These are phyloP conservation scores for Dexiosoma caninum DNA, from an alignment of 2,888 invertebrate species.

Conservation along the genomic window DNA sequence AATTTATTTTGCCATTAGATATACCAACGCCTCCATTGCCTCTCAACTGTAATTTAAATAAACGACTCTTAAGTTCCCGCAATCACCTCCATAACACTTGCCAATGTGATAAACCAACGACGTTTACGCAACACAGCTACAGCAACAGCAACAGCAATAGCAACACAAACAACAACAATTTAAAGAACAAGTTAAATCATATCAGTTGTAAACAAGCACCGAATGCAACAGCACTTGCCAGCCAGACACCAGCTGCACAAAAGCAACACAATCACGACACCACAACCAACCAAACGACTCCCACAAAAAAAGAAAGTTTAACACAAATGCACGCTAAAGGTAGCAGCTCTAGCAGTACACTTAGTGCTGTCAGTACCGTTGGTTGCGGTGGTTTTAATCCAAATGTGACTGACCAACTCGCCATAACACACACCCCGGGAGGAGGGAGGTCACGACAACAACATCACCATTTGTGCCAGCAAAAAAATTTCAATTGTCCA, in stretches of 20 bases:
- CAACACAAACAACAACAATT: neutral
- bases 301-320: slow-evolving; percentile 26
- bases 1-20: slow-evolving; percentile 49
- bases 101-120: slow-evolving; percentile 51
- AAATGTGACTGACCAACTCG: slow-evolving; percentile 39
- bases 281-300: neutral
- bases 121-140: slow-evolving; percentile 11
- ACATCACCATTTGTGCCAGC: slow-evolving; percentile 53
- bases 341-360: slow-evolving; percentile 30
- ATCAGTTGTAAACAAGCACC: neutral
- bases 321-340: slow-evolving; percentile 26
- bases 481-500: slow-evolving; percentile 52
- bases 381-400: slow-evolving; percentile 44
- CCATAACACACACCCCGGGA: slow-evolving; percentile 6
- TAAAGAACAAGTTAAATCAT: too few species aligned
- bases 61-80: slow-evolving; percentile 42
- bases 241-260: neutral
- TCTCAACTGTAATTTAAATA: slow-evolving; percentile 20
- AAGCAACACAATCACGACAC: neutral
- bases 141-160: slow-evolving; percentile 29
- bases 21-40: slow-evolving; percentile 57
- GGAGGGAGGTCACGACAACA: neutral
- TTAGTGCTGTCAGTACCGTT: slow-evolving; percentile 11
- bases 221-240: neutral
- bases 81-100: slow-evolving; percentile 14